phyloP scores from a whole-genome alignment of 2,888 invertebrate species.

The Chironomus riparius region DNA sequence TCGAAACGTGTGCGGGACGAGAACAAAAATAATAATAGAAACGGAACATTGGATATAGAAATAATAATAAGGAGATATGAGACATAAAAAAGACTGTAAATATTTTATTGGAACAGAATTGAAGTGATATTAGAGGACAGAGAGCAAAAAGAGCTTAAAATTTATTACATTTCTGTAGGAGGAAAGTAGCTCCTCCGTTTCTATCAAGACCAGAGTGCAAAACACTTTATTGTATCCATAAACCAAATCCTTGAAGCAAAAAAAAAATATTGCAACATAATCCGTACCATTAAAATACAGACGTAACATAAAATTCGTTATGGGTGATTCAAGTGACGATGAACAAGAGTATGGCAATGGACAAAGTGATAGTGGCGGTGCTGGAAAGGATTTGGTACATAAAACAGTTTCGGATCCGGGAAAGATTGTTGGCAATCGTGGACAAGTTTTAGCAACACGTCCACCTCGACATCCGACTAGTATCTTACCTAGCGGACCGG shows the following conservation, averaged over 20 bases:
- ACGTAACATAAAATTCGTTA: background rate
- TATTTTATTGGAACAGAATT: too few species aligned
- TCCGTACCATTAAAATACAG: background rate
- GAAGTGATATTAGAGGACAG: too few species aligned
- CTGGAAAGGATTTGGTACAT: constrained; percentile 55
- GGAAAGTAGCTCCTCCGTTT: too few species aligned
- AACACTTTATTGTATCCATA: too few species aligned
- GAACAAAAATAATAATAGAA: too few species aligned
- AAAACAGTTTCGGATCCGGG: constrained; percentile 59
- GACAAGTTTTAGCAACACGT: constrained; percentile 30
- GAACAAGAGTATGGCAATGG: constrained; percentile 10
- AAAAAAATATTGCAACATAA: background rate
- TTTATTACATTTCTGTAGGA: too few species aligned
- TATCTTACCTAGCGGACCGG: constrained; percentile 43
- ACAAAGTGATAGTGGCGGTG: background rate
- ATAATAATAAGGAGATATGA: too few species aligned
- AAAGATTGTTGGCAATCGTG: background rate
- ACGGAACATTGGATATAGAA: too few species aligned
- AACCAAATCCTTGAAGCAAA: background rate
- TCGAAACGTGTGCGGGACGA: too few species aligned
- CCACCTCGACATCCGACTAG: constrained; percentile 37
- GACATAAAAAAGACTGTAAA: too few species aligned
- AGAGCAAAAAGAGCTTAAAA: too few species aligned
- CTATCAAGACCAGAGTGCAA: too few species aligned
- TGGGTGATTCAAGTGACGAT: constrained; percentile 27